Evolutionary conservation across 1,140 invertebrate genomes (phyloP).

Genomic region (Bilobella aurantiaca): DNA sequence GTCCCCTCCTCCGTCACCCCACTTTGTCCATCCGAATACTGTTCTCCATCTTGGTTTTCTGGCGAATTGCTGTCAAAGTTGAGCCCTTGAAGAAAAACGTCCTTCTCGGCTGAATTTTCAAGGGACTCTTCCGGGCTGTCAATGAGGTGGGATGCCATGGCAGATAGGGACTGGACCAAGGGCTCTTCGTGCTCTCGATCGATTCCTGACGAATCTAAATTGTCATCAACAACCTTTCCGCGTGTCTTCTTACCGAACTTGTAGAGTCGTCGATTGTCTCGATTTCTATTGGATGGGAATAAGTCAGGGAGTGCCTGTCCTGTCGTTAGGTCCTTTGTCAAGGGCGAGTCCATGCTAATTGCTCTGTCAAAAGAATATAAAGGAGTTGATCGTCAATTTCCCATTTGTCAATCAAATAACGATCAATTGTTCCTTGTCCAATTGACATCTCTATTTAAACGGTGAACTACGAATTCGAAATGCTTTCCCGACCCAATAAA

Average conservation of each 20-base stretch:
- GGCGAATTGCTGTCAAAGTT: neutral
- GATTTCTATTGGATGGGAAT: conserved; percentile 12
- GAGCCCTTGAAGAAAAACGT: conserved; percentile 25
- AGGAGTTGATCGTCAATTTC: neutral
- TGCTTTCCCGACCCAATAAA: too few species aligned
- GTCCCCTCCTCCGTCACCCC: neutral
- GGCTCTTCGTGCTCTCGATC: conserved; percentile 17
- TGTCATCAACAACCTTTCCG: conserved; percentile 4
- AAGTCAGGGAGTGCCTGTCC: conserved; percentile 13
- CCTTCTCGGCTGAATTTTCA: conserved; percentile 33
- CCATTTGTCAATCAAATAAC: too few species aligned
- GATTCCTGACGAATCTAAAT: neutral
- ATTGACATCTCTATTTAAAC: neutral
- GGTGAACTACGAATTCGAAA: too few species aligned
- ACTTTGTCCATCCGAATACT: neutral
- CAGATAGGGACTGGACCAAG: conserved; percentile 25
- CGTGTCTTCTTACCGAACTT: conserved; percentile 9
- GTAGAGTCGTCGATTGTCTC: conserved; percentile 16
- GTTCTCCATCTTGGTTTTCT: neutral
- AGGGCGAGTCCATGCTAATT: neutral
- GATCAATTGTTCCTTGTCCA: too few species aligned
- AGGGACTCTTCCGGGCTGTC: conserved; percentile 15
- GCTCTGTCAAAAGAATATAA: neutral
- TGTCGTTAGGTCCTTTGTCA: conserved; percentile 19
- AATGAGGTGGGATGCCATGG: conserved; percentile 28